A percentile compares a stretch with the other conserved stretches of the same genome.
phyloP scores from a whole-genome alignment of 1,140 invertebrate genomes.

The Lasioglossum albipes region DNA sequence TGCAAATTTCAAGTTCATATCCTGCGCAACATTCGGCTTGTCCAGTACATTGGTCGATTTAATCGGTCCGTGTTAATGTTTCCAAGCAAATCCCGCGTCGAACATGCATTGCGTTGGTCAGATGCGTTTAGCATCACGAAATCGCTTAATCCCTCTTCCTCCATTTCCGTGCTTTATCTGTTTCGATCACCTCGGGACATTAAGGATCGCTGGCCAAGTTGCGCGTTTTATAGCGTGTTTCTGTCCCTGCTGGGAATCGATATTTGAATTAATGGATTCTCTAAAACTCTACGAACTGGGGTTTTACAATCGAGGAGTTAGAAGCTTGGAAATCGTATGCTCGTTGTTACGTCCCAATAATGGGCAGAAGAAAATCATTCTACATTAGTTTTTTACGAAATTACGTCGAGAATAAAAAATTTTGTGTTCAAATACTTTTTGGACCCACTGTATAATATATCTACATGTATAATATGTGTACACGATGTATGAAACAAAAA shows the following conservation, averaged over 20 bases:
- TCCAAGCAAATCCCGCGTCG: slow-evolving; percentile 45
- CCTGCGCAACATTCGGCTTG: slow-evolving; percentile 4
- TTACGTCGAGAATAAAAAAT: no score
- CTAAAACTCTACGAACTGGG: not conserved
- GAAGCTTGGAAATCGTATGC: no score
- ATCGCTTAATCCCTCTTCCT: slow-evolving; percentile 48
- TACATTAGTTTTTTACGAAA: no score
- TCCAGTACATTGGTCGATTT: slow-evolving; percentile 36
- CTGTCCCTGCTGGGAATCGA: not conserved
- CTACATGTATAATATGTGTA: no score
- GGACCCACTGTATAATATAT: no score
- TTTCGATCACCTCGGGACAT: slow-evolving; percentile 26
- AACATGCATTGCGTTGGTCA: slow-evolving; percentile 30
- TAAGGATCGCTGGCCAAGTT: slow-evolving; percentile 2
- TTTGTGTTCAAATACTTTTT: no score
- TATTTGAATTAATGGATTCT: not conserved
- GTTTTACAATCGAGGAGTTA: no score
- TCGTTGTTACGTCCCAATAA: no score
- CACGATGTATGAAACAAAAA: no score
- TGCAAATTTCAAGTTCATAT: slow-evolving; percentile 45
- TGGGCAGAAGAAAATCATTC: no score
- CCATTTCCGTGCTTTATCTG: slow-evolving; percentile 38
- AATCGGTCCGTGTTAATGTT: slow-evolving; percentile 45
- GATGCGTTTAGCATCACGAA: slow-evolving; percentile 20
- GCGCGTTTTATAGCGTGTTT: not conserved